Conservation (phyloP, 2,888 invertebrate genomes). For the Gandaritis pyraliata region DNA sequence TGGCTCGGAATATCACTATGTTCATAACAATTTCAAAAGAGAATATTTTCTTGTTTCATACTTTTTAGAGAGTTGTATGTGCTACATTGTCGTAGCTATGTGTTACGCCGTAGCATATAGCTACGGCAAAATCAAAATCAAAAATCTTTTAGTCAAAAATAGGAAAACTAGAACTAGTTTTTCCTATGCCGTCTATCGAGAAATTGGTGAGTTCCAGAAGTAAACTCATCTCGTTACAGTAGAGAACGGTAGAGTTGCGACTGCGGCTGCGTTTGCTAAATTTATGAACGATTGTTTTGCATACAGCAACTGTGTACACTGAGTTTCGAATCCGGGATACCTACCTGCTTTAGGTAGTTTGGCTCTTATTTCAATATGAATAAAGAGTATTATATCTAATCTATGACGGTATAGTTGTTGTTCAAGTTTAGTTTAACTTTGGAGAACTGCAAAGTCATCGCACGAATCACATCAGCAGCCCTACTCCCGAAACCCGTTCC, state of each 20-base stretch:
- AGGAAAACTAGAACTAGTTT: no score
- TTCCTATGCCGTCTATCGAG: neutral
- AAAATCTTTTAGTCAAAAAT: no score
- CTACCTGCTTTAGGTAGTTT: constrained; percentile 12
- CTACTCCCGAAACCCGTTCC: no score
- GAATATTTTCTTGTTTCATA: no score
- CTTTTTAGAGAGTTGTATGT: no score
- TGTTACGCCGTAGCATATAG: neutral
- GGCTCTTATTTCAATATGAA: constrained; percentile 17
- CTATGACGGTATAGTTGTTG: no score
- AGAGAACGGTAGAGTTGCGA: constrained; percentile 44
- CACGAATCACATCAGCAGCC: no score
- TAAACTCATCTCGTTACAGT: constrained; percentile 49
- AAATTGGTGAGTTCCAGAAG: constrained; percentile 33
- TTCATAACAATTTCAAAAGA: no score
- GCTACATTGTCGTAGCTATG: neutral
- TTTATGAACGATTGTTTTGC: constrained; percentile 52
- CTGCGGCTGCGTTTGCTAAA: constrained; percentile 43
- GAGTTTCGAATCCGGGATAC: constrained; percentile 18
- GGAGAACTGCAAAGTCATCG: no score
- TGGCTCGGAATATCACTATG: no score
- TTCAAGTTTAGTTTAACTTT: no score
- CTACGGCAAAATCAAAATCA: no score
- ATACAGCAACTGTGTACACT: constrained; percentile 35
- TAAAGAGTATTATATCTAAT: constrained; percentile 7